Percentiles rank a stretch among this genome's conserved stretches.
Conservation (phyloP, 2,888 invertebrate species). For the Drosophila cracens region DNA sequence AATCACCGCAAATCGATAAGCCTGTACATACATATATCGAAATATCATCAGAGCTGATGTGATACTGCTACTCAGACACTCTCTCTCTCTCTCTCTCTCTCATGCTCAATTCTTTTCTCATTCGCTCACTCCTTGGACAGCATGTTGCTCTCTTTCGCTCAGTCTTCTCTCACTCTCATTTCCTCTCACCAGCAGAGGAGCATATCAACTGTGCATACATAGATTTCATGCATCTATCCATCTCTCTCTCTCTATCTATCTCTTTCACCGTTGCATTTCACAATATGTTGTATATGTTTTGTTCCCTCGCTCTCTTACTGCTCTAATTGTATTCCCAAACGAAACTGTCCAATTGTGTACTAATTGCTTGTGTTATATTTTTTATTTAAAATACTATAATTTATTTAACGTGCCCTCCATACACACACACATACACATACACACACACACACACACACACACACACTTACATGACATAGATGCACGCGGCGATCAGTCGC, state of each 20-base stretch:
- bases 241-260: not conserved
- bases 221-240: not conserved
- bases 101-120: not conserved
- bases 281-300: conserved; percentile 1
- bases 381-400: conserved; percentile 35
- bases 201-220: not conserved
- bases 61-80: not conserved
- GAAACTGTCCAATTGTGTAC: conserved; percentile 6
- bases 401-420: conserved; percentile 18
- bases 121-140: not conserved
- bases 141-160: not conserved
- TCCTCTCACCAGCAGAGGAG: not conserved
- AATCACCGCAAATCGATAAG: not conserved
- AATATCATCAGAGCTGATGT: not conserved
- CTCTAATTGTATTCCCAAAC: not conserved
- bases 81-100: not conserved
- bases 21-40: not conserved
- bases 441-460: conserved; percentile 6
- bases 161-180: not conserved
- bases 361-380: conserved; percentile 17
- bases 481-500: conserved; percentile 8
- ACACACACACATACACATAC: conserved; percentile 16
- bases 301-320: not conserved
- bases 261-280: not conserved
- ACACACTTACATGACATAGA: conserved; percentile 28